Base-by-base conservation (phyloP, 2,888 invertebrate species). In the Cryptocephalus moraei region DNA sequence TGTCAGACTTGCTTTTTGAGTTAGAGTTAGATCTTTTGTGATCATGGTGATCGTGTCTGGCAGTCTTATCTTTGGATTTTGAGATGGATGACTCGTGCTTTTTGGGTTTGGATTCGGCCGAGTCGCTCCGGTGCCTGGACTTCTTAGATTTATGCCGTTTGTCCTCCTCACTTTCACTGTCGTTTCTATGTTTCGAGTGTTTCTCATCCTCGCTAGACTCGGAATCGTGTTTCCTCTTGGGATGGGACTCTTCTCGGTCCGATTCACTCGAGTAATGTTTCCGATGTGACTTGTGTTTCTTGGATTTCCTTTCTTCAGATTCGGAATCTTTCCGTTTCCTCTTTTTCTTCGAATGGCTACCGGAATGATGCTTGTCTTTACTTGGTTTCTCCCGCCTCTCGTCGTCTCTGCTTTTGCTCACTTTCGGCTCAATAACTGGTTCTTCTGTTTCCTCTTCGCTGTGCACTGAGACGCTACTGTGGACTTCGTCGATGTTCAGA, bases 201-300 rank as follows among this genome's bases (percentile, higher is more conserved):
- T 48, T 41, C 4, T 50, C 49, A 31, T 50, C 44, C 6, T 48
- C 45, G 41, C 47, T 47, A n/a, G 49, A 49, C 4, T 55, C 51
- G 41, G 41, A 44, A 12, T 13, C 9, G 11, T 6, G 36, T 33
- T 33, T 43, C 43, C 38, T 38, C 12, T 43, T 43, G 11, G 33
- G 9, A 9, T 11, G 14, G 33, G 33, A 14, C 9, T 39, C 40
- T 10, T 40, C 13, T 12, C 31, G 22, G 9, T 13, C 13, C 3
- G 11, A 31, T 12, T 40, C 31, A 9, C n/a, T n/a, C 11, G 9
- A 31, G 40, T 22, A 22, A 22, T 22, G 22, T 22, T 22, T 40
- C 40, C n/a, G 11, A 36, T 32, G 40, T 41, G 13, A 41, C 12
- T n/a, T 32, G 33, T 44, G 40, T 31, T 40, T 31, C 9, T 12